A percentile compares a stretch with the other conserved stretches of the same genome.
Evolutionary conservation across 2,797 vertebrate genomes (phyloP).

Genomic region (Gorsachius magnificus): DNA sequence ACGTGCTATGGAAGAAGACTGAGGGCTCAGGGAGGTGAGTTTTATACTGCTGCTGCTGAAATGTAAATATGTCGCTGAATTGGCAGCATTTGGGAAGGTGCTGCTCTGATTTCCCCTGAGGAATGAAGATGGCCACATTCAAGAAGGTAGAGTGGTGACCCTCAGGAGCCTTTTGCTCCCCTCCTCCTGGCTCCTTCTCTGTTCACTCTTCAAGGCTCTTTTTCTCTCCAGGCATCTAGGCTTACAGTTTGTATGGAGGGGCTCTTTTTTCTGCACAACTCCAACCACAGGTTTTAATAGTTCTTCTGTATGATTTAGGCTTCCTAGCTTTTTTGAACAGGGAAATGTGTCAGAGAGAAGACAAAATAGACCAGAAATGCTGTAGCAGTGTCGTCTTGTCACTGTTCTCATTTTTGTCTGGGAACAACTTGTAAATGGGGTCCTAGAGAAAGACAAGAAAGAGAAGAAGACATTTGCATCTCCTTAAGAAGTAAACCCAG

Average conservation of each 20-base stretch:
- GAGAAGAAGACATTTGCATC: background rate
- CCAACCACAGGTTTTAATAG: background rate
- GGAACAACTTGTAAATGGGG: background rate
- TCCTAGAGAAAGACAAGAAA: background rate
- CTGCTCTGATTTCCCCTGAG: background rate
- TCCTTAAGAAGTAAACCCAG: background rate
- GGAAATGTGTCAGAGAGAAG: background rate
- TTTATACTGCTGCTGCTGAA: background rate
- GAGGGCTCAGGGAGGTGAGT: background rate
- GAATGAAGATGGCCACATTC: background rate
- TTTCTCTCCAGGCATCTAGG: background rate
- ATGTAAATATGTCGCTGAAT: fast-evolving
- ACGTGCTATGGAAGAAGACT: background rate
- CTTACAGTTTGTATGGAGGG: background rate
- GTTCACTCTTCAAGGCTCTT: background rate
- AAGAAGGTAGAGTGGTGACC: background rate
- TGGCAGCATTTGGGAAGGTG: background rate
- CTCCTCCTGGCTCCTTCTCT: background rate
- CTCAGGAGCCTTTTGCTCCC: background rate
- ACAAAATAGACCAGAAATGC: background rate
- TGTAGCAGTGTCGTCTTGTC: background rate
- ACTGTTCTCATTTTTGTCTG: background rate
- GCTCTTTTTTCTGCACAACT: background rate
- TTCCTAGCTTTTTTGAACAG: background rate
- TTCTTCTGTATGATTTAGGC: background rate